Evolutionary conservation across 2,113 vertebrate genomes (phyloP).

Genomic region (Mirounga angustirostris): DNA sequence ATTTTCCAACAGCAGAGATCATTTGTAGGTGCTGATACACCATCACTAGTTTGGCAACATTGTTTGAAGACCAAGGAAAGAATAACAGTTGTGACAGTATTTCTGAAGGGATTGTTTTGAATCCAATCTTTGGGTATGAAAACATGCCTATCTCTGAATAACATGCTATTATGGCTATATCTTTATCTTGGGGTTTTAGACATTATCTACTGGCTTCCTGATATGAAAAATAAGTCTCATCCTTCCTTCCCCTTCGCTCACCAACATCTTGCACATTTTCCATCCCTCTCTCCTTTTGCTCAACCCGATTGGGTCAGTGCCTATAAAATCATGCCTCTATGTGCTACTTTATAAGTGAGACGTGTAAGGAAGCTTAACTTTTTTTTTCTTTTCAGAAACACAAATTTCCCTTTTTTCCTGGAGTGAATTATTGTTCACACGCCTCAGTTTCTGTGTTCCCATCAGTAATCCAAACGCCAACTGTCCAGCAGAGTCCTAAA

Average conservation of each 20-base stretch:
- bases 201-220: neutral
- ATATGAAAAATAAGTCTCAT: neutral
- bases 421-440: neutral
- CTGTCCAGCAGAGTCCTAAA: neutral
- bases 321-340: neutral
- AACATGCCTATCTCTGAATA: neutral
- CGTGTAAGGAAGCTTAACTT: neutral
- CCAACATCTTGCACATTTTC: neutral
- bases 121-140: neutral
- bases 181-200: neutral
- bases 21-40: neutral
- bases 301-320: accelerated
- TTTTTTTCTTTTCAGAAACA: neutral
- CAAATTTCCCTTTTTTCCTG: neutral
- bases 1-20: neutral
- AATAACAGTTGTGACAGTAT: neutral
- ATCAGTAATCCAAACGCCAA: neutral
- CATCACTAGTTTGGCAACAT: neutral
- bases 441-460: neutral
- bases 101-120: neutral
- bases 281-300: neutral
- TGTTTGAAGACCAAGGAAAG: neutral
- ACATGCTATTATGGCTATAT: neutral
- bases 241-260: neutral
- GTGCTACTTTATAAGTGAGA: neutral